A percentile compares a stretch with the other conserved stretches of the same genome.
phyloP scores from a whole-genome alignment of 2,113 vertebrate genomes.

The Apistogramma diplotaenia region DNA sequence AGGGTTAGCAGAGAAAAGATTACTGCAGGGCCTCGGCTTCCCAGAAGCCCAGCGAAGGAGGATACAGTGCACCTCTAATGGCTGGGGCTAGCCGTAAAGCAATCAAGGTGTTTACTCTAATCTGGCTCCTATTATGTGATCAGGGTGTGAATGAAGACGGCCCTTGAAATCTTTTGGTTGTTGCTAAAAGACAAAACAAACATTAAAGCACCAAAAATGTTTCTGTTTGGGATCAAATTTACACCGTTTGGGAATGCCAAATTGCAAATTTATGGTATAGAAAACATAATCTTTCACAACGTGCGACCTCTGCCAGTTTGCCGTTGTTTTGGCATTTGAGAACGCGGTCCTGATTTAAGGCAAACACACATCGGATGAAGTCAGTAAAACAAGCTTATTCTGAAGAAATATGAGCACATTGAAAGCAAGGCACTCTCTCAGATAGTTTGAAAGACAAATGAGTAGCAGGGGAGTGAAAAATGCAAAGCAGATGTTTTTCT shows the following conservation, averaged over 20 bases:
- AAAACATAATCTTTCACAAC: not conserved
- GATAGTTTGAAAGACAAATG: slow-evolving; percentile 74
- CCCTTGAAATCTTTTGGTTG: not conserved
- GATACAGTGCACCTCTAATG: slow-evolving; percentile 44
- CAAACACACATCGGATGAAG: slow-evolving; percentile 7
- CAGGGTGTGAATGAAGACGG: slow-evolving; percentile 41
- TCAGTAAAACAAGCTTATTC: slow-evolving; percentile 55
- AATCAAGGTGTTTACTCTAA: slow-evolving; percentile 66
- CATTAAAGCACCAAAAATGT: not conserved
- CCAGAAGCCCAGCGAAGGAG: slow-evolving; percentile 47
- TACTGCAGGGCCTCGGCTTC: slow-evolving; percentile 55
- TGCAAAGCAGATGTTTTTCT: slow-evolving; percentile 82
- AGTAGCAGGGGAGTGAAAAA: slow-evolving; percentile 76
- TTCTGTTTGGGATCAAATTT: not conserved
- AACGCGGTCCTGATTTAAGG: slow-evolving; percentile 12
- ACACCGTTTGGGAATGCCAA: not conserved
- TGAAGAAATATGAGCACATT: slow-evolving; percentile 59
- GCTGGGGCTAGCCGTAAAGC: slow-evolving; percentile 56
- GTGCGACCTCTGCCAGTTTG: not conserved
- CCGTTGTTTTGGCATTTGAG: slow-evolving; percentile 21
- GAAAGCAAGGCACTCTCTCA: slow-evolving; percentile 53
- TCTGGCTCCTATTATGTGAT: slow-evolving; percentile 40
- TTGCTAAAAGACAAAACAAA: slow-evolving; percentile 13
- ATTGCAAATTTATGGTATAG: not conserved
- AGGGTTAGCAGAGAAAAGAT: slow-evolving; percentile 66